Base-by-base conservation (phyloP, 2,113 vertebrate species). In the Ploceus nigricollis region DNA sequence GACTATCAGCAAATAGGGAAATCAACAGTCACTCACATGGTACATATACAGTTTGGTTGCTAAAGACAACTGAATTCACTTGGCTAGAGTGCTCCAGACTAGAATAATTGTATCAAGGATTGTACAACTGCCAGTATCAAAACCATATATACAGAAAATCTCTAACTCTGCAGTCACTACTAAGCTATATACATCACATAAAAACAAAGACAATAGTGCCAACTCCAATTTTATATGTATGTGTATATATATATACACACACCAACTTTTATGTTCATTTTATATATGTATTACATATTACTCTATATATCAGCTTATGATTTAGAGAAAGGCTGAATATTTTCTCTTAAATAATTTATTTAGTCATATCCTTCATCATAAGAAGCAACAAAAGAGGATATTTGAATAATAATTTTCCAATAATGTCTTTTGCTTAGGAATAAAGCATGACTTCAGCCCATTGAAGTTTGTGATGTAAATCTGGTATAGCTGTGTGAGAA, bases 271-370 rank as follows among this genome's bases (percentile, higher is more conserved):
- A 35, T 89, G 47, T 65, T 53, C 0, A 42, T 72, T 87, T 66
- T 85, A 65, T 77, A 72, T n/a, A 48, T 78, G 37, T 72, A 66
- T 82, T 91, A 4, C 78, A 93, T 40, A 60, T 45, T 77, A 70
- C 25, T 72, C 25, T 40, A 33, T 53, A 87, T 70, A 85, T 94
- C 70, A 87, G 10, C 11, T 92, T 93, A 76, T 91, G 66, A 69
- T 87, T 82, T 96, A 82, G 75, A 95, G 56, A 80, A 78, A 91
- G 66, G 58, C 60, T 87, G 73, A 80, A 18, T 92, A 80, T 96
- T 94, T 90, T 92, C 30, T 96, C 25, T 63, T 54, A 82, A 89
- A 79, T 77, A 82, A 54, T 75, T 72, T 66, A 72, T 94, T 93
- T n/a, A 71, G 90, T 78, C 17, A 31, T 87, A 44, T 77, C 24